Evolutionary conservation across 2,888 invertebrate genomes (phyloP).

Genomic region (Cryptocephalus moraei): DNA sequence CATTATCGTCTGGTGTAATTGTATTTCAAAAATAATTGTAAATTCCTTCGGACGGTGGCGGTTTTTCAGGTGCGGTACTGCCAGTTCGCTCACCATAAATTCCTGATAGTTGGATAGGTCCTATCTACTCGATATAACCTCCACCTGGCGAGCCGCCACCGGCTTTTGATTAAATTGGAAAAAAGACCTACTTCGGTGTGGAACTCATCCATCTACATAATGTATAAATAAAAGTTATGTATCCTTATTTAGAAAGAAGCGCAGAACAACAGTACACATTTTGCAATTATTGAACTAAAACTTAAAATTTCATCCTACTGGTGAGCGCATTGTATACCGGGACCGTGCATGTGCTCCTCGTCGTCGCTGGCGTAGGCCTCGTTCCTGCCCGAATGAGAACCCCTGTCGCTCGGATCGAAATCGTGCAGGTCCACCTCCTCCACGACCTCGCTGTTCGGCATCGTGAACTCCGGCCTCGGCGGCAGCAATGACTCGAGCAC

Average conservation of each 20-base stretch:
- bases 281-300: conserved; percentile 20
- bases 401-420: conserved; percentile 53
- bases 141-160: too few relatives aligned
- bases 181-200: too few relatives aligned
- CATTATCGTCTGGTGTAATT: too few relatives aligned
- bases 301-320: conserved; percentile 47
- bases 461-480: conserved; percentile 54
- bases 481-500: conserved; percentile 67
- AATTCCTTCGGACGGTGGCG: too few relatives aligned
- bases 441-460: conserved; percentile 71
- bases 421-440: conserved; percentile 79
- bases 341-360: conserved; percentile 49
- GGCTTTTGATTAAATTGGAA: too few relatives aligned
- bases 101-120: too few relatives aligned
- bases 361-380: conserved; percentile 67
- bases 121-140: too few relatives aligned
- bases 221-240: conserved; percentile 1
- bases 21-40: too few relatives aligned
- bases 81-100: too few relatives aligned
- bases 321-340: conserved; percentile 68
- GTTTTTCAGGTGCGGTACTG: too few relatives aligned
- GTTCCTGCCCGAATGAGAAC: conserved; percentile 41
- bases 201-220: too few relatives aligned
- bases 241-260: conserved; percentile 39
- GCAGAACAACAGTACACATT: conserved; percentile 22